Conservation (phyloP, 2,797 vertebrate genomes). For the Myotis findleyi region DNA sequence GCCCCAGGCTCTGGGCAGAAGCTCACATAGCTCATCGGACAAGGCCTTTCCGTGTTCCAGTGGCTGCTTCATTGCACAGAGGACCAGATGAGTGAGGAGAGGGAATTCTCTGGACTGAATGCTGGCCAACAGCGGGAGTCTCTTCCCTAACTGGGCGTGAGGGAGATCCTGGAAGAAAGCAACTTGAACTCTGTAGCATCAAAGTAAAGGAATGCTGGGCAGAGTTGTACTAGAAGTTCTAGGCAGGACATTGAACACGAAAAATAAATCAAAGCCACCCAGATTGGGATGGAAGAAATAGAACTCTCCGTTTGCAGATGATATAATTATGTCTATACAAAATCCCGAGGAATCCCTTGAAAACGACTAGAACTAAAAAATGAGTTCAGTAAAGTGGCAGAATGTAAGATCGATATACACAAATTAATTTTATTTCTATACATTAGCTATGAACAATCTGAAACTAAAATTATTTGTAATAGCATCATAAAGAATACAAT, state of each 20-base stretch:
- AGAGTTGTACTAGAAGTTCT: background rate
- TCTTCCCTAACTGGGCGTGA: background rate
- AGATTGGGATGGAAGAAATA: constrained; percentile 9
- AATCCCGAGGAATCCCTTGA: background rate
- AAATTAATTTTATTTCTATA: constrained; percentile 12
- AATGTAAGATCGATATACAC: background rate
- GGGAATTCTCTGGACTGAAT: background rate
- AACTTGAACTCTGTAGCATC: background rate
- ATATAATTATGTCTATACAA: background rate
- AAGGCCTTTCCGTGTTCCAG: background rate
- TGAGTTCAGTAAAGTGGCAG: background rate
- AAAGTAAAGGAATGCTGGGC: background rate
- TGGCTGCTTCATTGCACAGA: background rate
- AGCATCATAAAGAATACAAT: background rate
- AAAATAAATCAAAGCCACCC: background rate
- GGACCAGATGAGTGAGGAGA: background rate
- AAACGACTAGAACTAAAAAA: background rate
- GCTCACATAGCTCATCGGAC: background rate
- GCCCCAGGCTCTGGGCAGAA: background rate
- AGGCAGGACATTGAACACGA: background rate
- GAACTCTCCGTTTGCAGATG: background rate
- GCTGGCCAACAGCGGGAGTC: background rate
- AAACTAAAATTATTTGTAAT: background rate
- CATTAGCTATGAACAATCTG: background rate
- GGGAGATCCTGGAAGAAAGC: background rate